Evolutionary conservation across 2,113 vertebrate genomes (phyloP).

Genomic region (Columba janthina): DNA sequence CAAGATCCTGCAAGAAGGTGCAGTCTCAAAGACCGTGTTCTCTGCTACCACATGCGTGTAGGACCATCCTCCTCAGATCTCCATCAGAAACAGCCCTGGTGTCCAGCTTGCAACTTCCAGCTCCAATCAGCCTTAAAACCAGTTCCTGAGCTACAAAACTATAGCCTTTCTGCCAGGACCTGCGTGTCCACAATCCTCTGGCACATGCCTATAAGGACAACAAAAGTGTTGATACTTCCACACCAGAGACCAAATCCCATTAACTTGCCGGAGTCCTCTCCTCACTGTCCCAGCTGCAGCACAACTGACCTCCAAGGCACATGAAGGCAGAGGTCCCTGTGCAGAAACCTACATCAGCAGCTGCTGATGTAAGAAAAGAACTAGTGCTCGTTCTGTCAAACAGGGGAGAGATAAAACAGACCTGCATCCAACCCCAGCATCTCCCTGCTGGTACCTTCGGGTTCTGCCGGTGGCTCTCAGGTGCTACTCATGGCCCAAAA

Average conservation of each 20-base stretch:
- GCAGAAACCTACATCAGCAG: background rate
- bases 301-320: background rate
- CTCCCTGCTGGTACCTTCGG: background rate
- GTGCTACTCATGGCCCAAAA: background rate
- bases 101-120: background rate
- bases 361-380: background rate
- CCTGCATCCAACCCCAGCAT: background rate
- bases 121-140: background rate
- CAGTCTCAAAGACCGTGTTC: background rate
- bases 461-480: background rate
- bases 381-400: background rate
- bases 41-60: background rate
- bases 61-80: background rate
- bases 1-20: background rate
- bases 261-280: background rate
- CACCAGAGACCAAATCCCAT: background rate
- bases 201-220: background rate
- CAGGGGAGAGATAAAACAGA: background rate
- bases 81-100: background rate
- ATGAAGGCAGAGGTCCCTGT: accelerated
- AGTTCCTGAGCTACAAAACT: background rate
- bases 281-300: background rate
- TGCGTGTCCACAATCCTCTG: background rate
- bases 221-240: background rate
- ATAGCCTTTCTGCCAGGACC: background rate